These are phyloP conservation scores for Nephila pilipes DNA, from an alignment of 1,140 invertebrate genomes.

Conservation along the genomic window DNA sequence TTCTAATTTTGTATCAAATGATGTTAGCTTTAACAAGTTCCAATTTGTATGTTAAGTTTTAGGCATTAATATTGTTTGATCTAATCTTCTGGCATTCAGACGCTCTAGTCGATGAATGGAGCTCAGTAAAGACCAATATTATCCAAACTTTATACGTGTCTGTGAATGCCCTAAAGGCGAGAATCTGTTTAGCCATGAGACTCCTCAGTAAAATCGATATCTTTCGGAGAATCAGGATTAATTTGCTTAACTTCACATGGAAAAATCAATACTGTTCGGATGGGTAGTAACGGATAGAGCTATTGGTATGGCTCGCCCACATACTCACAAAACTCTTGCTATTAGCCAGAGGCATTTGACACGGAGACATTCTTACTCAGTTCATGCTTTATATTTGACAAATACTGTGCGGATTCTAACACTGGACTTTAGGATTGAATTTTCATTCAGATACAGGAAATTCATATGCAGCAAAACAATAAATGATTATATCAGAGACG, in stretches of 20 bases:
- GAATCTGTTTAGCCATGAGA: not conserved
- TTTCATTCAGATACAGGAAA: no score
- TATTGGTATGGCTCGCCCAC: not conserved
- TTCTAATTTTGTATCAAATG: not conserved
- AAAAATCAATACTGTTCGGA: not conserved
- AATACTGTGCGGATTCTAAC: not conserved
- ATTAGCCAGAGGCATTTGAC: not conserved
- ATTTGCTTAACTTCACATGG: not conserved
- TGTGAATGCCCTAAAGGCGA: not conserved
- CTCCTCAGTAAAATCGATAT: not conserved
- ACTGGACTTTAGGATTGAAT: not conserved
- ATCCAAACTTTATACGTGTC: not conserved
- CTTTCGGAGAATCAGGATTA: slow-evolving; percentile 9
- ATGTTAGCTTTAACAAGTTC: not conserved
- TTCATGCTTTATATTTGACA: not conserved
- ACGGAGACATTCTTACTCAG: not conserved
- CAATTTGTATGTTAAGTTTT: not conserved
- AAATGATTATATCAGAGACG: no score
- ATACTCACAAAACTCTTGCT: not conserved
- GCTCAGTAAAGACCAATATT: not conserved
- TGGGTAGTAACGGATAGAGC: not conserved
- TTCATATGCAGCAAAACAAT: no score
- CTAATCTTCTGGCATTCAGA: not conserved
- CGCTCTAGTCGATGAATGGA: not conserved
- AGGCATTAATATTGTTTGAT: not conserved